Evolutionary conservation across 2,888 invertebrate genomes (phyloP).

Genomic region (Drosophila mercatorum): DNA sequence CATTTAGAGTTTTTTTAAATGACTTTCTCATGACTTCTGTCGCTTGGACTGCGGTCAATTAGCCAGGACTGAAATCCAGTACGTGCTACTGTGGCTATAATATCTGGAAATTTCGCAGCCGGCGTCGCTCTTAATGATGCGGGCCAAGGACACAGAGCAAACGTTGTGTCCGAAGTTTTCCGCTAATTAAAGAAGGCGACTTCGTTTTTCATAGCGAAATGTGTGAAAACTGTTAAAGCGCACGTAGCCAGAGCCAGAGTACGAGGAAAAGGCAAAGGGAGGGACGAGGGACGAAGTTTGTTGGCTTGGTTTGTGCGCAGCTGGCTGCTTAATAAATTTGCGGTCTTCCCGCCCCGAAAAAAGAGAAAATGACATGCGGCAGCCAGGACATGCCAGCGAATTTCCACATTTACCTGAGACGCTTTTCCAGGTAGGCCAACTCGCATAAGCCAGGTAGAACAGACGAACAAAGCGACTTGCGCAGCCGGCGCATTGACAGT

Average conservation of each 20-base stretch:
- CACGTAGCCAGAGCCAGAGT: constrained; percentile 49
- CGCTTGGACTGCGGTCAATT: constrained; percentile 45
- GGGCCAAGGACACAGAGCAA: constrained; percentile 32
- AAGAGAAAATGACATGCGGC: constrained; percentile 41
- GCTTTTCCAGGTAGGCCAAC: constrained; percentile 63
- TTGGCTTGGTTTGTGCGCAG: constrained; percentile 44
- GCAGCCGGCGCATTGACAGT: constrained; percentile 51
- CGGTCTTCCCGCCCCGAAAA: constrained; percentile 76
- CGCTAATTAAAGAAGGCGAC: constrained; percentile 57
- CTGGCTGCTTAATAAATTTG: constrained; percentile 76
- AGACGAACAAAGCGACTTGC: constrained; percentile 22
- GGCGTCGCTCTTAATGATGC: constrained; percentile 52
- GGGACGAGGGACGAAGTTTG: not conserved
- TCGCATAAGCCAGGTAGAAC: constrained; percentile 46
- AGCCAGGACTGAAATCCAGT: constrained; percentile 23
- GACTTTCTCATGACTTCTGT: constrained; percentile 50
- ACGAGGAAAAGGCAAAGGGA: not conserved
- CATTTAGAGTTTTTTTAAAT: constrained; percentile 12
- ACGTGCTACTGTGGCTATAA: constrained; percentile 42
- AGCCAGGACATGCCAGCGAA: constrained; percentile 48
- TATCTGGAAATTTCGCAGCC: constrained; percentile 20
- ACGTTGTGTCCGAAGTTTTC: constrained; percentile 60
- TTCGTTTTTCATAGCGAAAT: constrained; percentile 30
- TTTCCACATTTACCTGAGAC: constrained; percentile 62
- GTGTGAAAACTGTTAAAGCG: constrained; percentile 62